Base-by-base conservation (phyloP, 2,113 vertebrate species). In the Struthidea cinerea region DNA sequence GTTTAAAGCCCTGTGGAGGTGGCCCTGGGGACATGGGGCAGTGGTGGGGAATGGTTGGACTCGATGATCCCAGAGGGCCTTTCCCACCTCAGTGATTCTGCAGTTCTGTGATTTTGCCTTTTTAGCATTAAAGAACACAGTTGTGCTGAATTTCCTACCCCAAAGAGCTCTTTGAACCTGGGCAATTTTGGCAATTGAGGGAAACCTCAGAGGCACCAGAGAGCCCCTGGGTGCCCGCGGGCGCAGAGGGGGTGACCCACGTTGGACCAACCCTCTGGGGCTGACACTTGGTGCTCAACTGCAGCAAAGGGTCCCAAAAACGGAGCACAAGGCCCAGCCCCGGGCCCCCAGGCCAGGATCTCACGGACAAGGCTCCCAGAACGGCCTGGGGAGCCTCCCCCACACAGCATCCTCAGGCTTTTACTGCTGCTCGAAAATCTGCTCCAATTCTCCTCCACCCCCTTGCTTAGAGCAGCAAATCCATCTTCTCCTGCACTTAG, bases 161-260 rank as follows among this genome's bases (percentile, higher is more conserved):
- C 11, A 5, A n/a, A 44, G 53, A 64, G 49, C 35, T 23, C 16
- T 60, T 82, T 6, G 35, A 60, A 3, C 30, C 50, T 16, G 35
- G 64, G 68, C 35, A 14, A 8, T 75, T 69, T 16, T 35, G 55
- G 37, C 26, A 39, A 33, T 37, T 16, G 60, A 80, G 22, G 33
- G 35, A 52, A 63, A 9, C 14, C 73, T 59, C 63, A 23, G 55
- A 35, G 74, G 18, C 63, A 18, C 47, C 7, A 26, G 57, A 0
- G 15, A 56, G 67, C 15, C 46, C 13, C 46, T 33, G n/a, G 1
- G 0, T 46, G 64, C 19, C 42, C 0, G 0, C 28, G 67, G 55
- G 47, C 37, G 53, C 19, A n/a, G 46, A 53, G 41, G 2, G 2
- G 23, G 32, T 49, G 50, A 55, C 46, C 75, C 27, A 19, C 0